Conservation (phyloP, 2,797 vertebrate genomes). For the Darevskia nairensis region DNA sequence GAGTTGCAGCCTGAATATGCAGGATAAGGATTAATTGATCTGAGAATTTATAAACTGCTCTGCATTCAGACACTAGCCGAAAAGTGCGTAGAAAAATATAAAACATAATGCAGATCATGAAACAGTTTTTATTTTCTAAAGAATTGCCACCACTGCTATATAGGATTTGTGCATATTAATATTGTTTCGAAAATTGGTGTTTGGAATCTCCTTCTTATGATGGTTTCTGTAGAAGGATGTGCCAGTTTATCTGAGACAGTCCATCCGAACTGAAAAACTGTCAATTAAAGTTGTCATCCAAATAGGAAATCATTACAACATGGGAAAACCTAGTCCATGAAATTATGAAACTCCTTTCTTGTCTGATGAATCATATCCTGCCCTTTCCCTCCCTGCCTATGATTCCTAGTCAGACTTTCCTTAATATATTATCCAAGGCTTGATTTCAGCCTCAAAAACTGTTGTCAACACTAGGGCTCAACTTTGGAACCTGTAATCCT, state of each 20-base stretch:
- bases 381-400: not conserved
- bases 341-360: slow-evolving; percentile 3
- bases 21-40: too few species aligned
- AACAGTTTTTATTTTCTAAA: not conserved
- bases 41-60: too few species aligned
- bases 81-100: too few species aligned
- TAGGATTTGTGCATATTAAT: not conserved
- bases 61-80: too few species aligned
- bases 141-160: not conserved
- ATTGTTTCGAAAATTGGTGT: not conserved
- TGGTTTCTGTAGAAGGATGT: not conserved
- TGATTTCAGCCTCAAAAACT: not conserved
- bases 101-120: too few species aligned
- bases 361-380: not conserved
- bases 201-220: not conserved
- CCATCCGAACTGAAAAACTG: not conserved
- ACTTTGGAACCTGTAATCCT: not conserved
- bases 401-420: not conserved
- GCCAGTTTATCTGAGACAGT: not conserved
- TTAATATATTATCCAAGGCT: not conserved
- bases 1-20: not conserved
- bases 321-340: not conserved
- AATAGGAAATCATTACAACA: not conserved
- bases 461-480: not conserved
- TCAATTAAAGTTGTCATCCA: not conserved